Evolutionary conservation across 30 jellyfish, hydroid and myxozoan species (phyloP), one percentile per base, ranked within the genome.

Genomic region (Catostylus mosaicus): DNA sequence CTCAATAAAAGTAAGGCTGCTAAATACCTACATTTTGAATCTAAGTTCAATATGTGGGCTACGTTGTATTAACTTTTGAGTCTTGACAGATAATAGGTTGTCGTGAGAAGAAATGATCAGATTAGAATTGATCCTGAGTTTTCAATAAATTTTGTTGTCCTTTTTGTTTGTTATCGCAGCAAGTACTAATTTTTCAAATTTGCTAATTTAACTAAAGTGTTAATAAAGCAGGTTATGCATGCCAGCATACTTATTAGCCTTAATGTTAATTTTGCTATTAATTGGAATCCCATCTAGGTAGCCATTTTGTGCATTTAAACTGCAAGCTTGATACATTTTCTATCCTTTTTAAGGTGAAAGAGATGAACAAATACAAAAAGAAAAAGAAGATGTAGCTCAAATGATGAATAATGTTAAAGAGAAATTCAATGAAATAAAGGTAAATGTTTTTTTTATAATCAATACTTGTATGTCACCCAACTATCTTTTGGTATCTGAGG

Each of bases 351-450:
- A 5, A 59, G 71, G 71, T 59, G 57, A 2, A 18, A 11, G 12
- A 33, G 59, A 22, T 37, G 59, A 31, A 36, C 74, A 79, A 30
- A 30, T 40, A 5, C 74, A 43, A 22, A 64, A 47, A n/a, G 89
- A 79, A 19, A 79, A 37, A 40, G 82, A 79, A 64, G 89, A 79
- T 19, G 16, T 79, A 31, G 60, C 30, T 8, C 30, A 79, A 22
- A 14, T 79, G 34, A 47, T 65, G 5, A 47, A 33, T 0, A 63
- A 12, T 62, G 43, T 79, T 24, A 62, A 47, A 63, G 43, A 30
- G 19, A 37, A 3, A 7, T 38, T 70, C 23, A 23, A 36, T 43
- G 14, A 16, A 3, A 19, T 30, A 2, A 38, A 40, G 65, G 66
- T 36, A 20, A n/a, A n/a, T n/a, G n/a, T n/a, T n/a, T n/a, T n/a